Evolutionary conservation across 2,888 invertebrate species (phyloP), one percentile per base, ranked within the genome.

Genomic region (Bedellia somnulentella): DNA sequence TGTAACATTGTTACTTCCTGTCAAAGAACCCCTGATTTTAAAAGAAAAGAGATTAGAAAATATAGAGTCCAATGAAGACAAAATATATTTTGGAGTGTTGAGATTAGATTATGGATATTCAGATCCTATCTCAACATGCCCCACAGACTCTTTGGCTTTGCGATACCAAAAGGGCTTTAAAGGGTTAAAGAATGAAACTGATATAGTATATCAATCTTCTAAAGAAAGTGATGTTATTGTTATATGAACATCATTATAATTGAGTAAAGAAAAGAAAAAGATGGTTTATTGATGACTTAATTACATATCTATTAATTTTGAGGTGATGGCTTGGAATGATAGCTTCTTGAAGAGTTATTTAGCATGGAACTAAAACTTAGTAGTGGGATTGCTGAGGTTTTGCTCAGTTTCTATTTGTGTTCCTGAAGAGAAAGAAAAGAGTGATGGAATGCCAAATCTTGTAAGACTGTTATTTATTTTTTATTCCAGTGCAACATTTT

Each of bases 141-240:
- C 68, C 0, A 41, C 40, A 6, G 51, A 73, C 42, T 73, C 75
- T 4, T 45, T 71, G 2, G 75, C 75, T 2, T 40, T 75, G 32
- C 64, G 52, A 39, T 71, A 71, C 38, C 71, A 75, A 33, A 71
- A 61, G 35, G 75, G 75, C 0, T 75, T 57, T 24, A 56, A 53
- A 24, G 52, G 61, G 31, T 49, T 46, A 34, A 30, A 36, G 6
- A 35, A 31, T 9, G 35, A 29, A 13, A 35, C 42, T 2, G 40
- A 39, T 4, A 62, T 49, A 37, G 43, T 41, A 9, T 70, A 66
- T 39, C 47, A 52, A 34, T 40, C 44, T 18, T 27, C 54, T 2
- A 41, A 54, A 4, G 47, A 52, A 4, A 36, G 46, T 37, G 62
- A 70, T 37, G 39, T 66, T 8, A 50, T 73, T 30, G 43, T 63